Percentiles rank a stretch among this genome's conserved stretches.
Conservation (phyloP, 2,888 invertebrate genomes). For the Ametastegia equiseti region DNA sequence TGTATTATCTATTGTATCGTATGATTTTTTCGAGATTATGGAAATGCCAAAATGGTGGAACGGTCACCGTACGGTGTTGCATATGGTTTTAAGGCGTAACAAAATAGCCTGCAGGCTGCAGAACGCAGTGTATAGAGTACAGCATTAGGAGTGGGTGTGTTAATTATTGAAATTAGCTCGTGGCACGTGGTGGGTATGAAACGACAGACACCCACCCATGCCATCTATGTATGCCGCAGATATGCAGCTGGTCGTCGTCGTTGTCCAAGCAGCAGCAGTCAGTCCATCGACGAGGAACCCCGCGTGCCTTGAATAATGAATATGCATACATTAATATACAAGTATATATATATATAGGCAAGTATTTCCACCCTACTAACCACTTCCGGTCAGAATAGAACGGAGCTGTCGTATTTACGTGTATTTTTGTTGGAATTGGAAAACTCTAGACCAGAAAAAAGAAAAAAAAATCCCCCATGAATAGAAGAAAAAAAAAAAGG, state of each 20-base stretch:
- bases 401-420: not conserved
- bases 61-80: no score
- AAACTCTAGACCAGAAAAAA: no score
- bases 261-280: no score
- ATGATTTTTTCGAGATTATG: no score
- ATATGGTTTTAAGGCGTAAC: no score
- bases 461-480: no score
- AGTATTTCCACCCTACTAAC: not conserved
- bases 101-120: no score
- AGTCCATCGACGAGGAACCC: not conserved
- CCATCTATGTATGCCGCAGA: not conserved
- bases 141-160: no score
- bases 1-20: no score
- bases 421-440: not conserved
- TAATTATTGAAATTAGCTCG: constrained; percentile 6
- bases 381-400: constrained; percentile 31
- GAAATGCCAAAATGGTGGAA: no score
- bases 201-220: not conserved
- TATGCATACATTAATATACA: not conserved
- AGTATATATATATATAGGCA: not conserved
- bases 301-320: constrained; percentile 33
- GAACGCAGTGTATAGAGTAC: no score
- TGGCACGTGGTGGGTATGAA: constrained; percentile 14
- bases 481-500: no score
- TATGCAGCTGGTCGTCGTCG: constrained; percentile 33